Evolutionary conservation across 2,113 vertebrate species (phyloP), one percentile per base, ranked within the genome.

Genomic region (Rhadina sibilatrix): DNA sequence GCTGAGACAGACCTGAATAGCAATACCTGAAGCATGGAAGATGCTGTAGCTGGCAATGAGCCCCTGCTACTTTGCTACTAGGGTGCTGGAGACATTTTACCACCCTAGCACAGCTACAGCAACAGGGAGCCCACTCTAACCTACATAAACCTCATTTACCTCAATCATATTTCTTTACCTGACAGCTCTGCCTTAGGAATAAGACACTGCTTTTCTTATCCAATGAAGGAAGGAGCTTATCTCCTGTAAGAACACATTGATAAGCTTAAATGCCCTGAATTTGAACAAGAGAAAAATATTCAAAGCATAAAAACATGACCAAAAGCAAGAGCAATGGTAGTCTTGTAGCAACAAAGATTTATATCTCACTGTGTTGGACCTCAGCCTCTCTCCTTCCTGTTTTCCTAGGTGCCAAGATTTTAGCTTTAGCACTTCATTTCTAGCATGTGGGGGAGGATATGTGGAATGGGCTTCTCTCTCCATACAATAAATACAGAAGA

Each of bases 381-480:
- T 80, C 79, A 88, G 70, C 74, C 50, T 70, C 38, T 20, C 35
- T 78, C 72, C 59, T 83, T 65, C 31, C 70, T 83, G n/a, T 88
- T 91, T 90, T 49, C n/a, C 21, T 15, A 49, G 69, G 31, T 70
- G 52, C 46, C 61, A 81, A 89, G 69, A 84, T 87, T 87, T 89
- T 71, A 91, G 53, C 28, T 76, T 87, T 91, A 91, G 80, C 77
- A 84, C 69, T 87, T 91, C 61, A 93, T 78, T 94, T 81, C 77
- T 30, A 57, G 69, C 53, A 72, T 79, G 65, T 3, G 4, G 72
- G 28, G 56, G 47, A 94, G 40, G 59, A 50, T 61, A 33, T 20
- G 9, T 68, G 49, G 75, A 94, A 93, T 6, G 21, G 11, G 19
- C 31, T 92, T 10, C 31, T 74, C 57, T 90, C 66, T 24, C 38